These are phyloP conservation scores for Axinella damicornis DNA, from an alignment of 37 sponge, comb jelly and placozoan species.

Conservation along the genomic window DNA sequence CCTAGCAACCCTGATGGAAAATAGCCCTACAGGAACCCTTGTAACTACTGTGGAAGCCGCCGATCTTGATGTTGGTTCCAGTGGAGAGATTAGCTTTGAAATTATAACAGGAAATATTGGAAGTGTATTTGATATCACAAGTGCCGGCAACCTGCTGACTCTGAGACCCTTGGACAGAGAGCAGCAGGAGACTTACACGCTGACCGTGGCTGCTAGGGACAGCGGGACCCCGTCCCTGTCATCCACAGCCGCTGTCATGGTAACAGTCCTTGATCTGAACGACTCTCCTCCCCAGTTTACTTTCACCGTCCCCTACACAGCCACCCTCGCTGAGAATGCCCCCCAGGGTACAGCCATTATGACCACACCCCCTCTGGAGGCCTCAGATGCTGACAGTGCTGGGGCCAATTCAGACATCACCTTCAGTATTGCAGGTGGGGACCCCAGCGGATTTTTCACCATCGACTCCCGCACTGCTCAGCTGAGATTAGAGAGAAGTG, in stretches of 20 bases:
- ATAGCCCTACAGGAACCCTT: slow-evolving; percentile 10
- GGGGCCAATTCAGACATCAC: slow-evolving; percentile 50
- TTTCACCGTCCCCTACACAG: slow-evolving; percentile 11
- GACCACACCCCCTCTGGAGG: slow-evolving; percentile 37
- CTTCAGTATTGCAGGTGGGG: slow-evolving; percentile 24
- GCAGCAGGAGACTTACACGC: slow-evolving; percentile 21
- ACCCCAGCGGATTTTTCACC: slow-evolving; percentile 26
- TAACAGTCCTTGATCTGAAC: slow-evolving; percentile 43
- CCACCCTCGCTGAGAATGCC: slow-evolving; percentile 44
- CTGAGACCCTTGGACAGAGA: slow-evolving; percentile 20
- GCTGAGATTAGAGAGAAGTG: background rate
- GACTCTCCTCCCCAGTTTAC: slow-evolving; percentile 64
- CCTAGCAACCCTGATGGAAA: slow-evolving; percentile 41
- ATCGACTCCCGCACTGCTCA: slow-evolving; percentile 47
- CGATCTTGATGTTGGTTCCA: slow-evolving; percentile 62
- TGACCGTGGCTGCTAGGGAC: slow-evolving; percentile 59
- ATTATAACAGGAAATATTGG: slow-evolving; percentile 13
- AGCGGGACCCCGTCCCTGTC: slow-evolving; percentile 64
- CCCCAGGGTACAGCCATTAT: slow-evolving; percentile 20
- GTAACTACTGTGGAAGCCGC: slow-evolving; percentile 38
- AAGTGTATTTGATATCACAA: slow-evolving; percentile 16
- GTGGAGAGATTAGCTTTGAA: slow-evolving; percentile 38
- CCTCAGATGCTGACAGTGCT: slow-evolving; percentile 38
- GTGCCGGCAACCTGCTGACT: slow-evolving; percentile 1
- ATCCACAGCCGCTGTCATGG: slow-evolving; percentile 33